Base-by-base conservation (phyloP, 2,888 invertebrate species). In the Sphecodes monilicornis region DNA sequence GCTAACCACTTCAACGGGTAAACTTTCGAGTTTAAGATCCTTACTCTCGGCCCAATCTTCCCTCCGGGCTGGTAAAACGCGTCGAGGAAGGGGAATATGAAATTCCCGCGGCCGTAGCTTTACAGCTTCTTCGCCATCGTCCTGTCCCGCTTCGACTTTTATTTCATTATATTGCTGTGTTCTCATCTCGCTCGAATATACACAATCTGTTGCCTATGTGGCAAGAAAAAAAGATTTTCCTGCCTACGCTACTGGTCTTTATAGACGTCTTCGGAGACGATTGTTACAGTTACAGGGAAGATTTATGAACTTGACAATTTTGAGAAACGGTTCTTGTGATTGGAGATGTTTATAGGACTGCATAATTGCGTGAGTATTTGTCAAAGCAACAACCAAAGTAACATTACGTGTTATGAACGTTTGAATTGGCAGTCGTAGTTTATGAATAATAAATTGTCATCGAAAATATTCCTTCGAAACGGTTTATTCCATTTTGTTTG, bases 11-110 rank as follows among this genome's bases (percentile, higher is more conserved):
- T 83, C 82, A 78, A 69, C 78, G 87, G 85, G 87, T 89, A 90
- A 90, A 89, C 87, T 89, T 90, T 88, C 80, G 69, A 80, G 89
- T 88, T 90, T 87, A 90, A 90, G 90, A 89, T 86, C 88, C 73
- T 80, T 69, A 43, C 76, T 70, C 75, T 66, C 77, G 43, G 22
- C 69, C 39, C 76, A 43, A 79, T 36, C 66, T 43, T 54, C 66
- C 41, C 76, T 41, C 60, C 29, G 22, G 46, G 32, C 69, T n/a
- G n/a, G 29, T 36, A 76, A 57, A 84, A 84, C 46, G 78, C 78
- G 72, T 77, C 71, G 54, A 80, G 75, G 85, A 80, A 80, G 85
- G 79, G 75, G 85, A 86, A 90, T 88, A 87, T 86, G 90, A 90
- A 89, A 90, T 79, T 83, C 86, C 75, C 82, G 78, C 69, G 88